Evolutionary conservation across 2,113 vertebrate species (phyloP), one percentile per base, ranked within the genome.

Genomic region (Rhizomys pruinosus): DNA sequence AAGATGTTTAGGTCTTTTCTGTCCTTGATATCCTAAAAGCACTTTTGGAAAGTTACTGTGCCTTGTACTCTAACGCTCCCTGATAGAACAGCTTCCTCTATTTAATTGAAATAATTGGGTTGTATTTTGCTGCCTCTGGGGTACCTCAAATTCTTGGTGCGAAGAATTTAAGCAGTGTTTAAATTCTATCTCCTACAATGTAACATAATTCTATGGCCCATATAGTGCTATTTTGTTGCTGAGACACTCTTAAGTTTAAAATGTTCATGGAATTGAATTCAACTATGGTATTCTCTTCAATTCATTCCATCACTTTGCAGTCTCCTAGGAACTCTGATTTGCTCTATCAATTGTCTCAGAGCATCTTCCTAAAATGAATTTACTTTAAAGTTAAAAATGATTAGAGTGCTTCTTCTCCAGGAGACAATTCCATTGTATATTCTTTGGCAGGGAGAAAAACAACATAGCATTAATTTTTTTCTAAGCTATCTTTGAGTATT

Each of bases 371-470:
- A n/a, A 96, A 93, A 92, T 91, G 77, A 95, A 95, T 95, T 95
- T 96, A 87, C 89, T 92, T 97, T 96, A 90, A 97, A 96, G 91
- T 87, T 97, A 89, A 95, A 94, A 76, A 91, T 85, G 89, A 95
- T 96, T 97, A 92, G 68, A 96, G 73, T 97, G 69, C 69, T 94
- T 87, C 79, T 90, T 96, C 72, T 96, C 47, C 73, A 74, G 90
- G 57, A 96, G 87, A 95, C 90, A 96, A 94, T 97, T 94, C 87
- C 55, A 90, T 89, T 88, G 44, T 94, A 63, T 96, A 89, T 97
- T 97, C 88, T 96, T 94, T 93, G 92, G 79, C 82, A 84, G 84
- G 29, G 73, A 95, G 94, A 89, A 96, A 97, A 97, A 92, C 89
- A 94, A 71, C 1, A 4, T 90, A 93, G 76, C 87, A 94, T 96